These are phyloP conservation scores for Sciurus carolinensis DNA, from an alignment of 2,797 vertebrate species.

Conservation along the genomic window DNA sequence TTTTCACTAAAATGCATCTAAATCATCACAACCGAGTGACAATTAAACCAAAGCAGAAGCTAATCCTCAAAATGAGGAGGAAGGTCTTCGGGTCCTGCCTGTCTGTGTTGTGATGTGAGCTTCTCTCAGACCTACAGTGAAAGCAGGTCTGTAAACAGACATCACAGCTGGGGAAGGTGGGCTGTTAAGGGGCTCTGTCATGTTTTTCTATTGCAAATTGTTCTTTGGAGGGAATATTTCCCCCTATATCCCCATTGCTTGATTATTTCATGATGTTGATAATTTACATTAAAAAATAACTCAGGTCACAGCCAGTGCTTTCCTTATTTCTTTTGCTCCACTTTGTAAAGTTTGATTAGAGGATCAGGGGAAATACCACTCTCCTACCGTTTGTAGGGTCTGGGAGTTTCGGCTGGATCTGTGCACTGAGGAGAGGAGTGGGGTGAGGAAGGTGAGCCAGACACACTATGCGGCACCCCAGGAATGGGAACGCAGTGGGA, in stretches of 20 bases:
- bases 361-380: neutral
- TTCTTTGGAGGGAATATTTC: neutral
- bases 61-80: neutral
- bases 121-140: too few relatives aligned
- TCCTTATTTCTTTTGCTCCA: neutral
- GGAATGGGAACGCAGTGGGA: too few relatives aligned
- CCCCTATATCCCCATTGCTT: neutral
- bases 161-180: too few relatives aligned
- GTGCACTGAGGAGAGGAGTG: neutral
- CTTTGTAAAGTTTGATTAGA: neutral
- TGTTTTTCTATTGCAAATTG: neutral
- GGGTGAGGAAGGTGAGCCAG: neutral
- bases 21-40: neutral
- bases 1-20: neutral
- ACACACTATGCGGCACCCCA: too few relatives aligned
- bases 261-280: neutral
- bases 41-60: neutral
- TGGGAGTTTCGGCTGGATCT: neutral
- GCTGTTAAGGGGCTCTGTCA: neutral
- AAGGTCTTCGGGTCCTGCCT: neutral
- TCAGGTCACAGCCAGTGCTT: neutral
- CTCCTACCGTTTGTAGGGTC: neutral
- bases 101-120: neutral
- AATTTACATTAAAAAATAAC: neutral
- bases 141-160: neutral